Base-by-base conservation (phyloP, 2,113 vertebrate species). In the Hippocampus abdominalis region DNA sequence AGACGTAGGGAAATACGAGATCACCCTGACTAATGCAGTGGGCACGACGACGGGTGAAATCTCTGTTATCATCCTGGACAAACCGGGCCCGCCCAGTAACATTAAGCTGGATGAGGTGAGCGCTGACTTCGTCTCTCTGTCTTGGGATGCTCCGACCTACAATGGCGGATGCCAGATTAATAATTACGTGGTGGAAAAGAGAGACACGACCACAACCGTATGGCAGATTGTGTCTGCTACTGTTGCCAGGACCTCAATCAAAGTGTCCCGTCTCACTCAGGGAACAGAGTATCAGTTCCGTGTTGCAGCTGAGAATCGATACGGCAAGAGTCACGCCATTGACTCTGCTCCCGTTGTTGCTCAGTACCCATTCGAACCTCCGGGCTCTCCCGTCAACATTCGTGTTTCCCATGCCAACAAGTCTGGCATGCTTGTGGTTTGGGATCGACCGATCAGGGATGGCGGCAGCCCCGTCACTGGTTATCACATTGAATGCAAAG, bases 261-360 rank as follows among this genome's bases (percentile, higher is more conserved):
- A 98, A 89, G 92, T 98, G 73, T 69, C 84, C 66, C 93, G 93
- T 57, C 92, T 99, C 44, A 92, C 51, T 79, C 95, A 96, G 79
- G 95, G 96, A 79, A 94, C 90, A 75, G 97, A 99, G 76, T 99
- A 98, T 92, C 97, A 97, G 80, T 99, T 99, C 93, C 95, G 97
- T 66, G 88, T 99, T 74, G 94, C 93, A 86, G 95, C 97, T 86
- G 97, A 99, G 91, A 99, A 99, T 81, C 94, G 97, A 68, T 99
- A 97, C 70, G 97, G 97, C 36, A 99, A 94, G 88, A 98, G 97
- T 69, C 84, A 89, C 78, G 93, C 93, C 1, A 76, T 87, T 32
- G 94, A 96, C 54, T 96, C 96, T 72, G 42, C 92, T 71, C 87
- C 93, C 68, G 80, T 98, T 81, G 86, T 98, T 87, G 97, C 95